These are phyloP conservation scores for Rhinopomastus cyanomelas DNA, from an alignment of 2,113 vertebrate species.

Conservation along the genomic window DNA sequence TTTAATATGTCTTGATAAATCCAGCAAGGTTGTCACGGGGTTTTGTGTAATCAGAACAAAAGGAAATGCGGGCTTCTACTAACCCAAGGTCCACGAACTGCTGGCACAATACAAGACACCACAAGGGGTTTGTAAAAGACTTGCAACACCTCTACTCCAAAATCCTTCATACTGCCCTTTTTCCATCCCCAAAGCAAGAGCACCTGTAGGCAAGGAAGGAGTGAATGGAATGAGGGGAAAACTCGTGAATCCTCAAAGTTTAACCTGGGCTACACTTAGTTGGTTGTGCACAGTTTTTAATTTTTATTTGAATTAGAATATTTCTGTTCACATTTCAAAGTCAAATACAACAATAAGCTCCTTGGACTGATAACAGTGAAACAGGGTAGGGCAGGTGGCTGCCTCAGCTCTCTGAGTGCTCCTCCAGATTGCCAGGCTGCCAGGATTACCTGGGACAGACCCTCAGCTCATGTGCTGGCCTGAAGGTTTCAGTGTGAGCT, in stretches of 20 bases:
- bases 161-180: not conserved
- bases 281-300: not conserved
- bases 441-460: not conserved
- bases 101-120: not conserved
- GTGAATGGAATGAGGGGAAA: not conserved
- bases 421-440: not conserved
- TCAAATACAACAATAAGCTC: not conserved
- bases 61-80: conserved; percentile 11
- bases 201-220: not conserved
- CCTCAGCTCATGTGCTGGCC: not conserved
- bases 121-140: not conserved
- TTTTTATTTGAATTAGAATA: not conserved
- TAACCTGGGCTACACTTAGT: not conserved
- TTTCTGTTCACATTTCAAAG: not conserved
- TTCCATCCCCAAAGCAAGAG: not conserved
- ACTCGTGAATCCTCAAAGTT: not conserved
- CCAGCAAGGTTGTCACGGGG: not conserved
- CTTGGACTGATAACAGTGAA: not conserved
- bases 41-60: conserved; percentile 3
- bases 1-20: conserved; percentile 50
- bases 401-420: not conserved
- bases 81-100: not conserved
- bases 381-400: not conserved
- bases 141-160: not conserved
- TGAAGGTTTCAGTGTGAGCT: fast-evolving